Base-by-base conservation (phyloP, 1,140 invertebrate genomes). In the Drosophila sproati region DNA sequence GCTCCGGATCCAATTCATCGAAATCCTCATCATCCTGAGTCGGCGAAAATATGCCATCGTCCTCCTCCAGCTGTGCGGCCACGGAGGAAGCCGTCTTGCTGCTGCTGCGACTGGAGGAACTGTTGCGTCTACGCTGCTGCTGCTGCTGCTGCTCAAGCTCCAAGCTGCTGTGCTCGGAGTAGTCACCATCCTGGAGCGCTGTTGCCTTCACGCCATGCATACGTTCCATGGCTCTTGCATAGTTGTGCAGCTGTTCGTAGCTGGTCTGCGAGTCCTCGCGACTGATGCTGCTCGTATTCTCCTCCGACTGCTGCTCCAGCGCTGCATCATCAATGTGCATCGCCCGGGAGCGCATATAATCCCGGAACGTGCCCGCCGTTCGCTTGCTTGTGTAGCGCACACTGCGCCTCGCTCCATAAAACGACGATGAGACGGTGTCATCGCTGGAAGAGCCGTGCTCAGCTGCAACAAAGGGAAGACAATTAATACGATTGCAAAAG, bases 311-410 rank as follows among this genome's bases (percentile, higher is more conserved):
- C 47, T 83, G 79, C 35, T 88, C 86, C 60, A 83, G 43, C 2
- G 78, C 71, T 0, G 76, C 71, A 75, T 91, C 82, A 63, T 92
- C 77, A 12, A 92, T 90, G 35, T 87, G 77, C 82, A 91, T 83
- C 12, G 82, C 63, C 32, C 91, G 81, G 8, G 91, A 91, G 5
- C 83, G 79, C 77, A 92, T 91, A 29, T 92, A 92, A 55, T 92
- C 92, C 62, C 74, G 57, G 50, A 92, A 92, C 20, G 91, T 91
- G 32, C 91, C 88, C 4, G 86, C 73, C 10, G 91, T 92, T 31
- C 87, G 79, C 54, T 92, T 92, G 76, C 91, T 92, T 8, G 91
- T 92, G 28, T 92, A 92, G 12, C 89, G 89, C 59, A 91, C 86
- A 57, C 92, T 92, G 45, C 91, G 88, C 63, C 91, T 72, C 51